Evolutionary conservation across 2,888 invertebrate genomes (phyloP).

Genomic region (Resseliella maxima): DNA sequence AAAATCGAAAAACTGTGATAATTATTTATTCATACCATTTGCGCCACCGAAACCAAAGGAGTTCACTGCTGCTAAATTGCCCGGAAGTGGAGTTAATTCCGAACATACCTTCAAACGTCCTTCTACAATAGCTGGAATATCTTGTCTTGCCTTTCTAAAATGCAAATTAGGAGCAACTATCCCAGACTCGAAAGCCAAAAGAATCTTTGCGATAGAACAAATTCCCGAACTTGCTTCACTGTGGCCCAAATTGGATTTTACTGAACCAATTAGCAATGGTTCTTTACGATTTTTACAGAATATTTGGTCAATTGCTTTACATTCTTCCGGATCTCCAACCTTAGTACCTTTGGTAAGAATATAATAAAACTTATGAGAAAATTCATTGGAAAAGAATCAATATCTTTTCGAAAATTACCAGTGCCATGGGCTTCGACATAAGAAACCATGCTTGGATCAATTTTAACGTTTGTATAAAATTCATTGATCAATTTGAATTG

Average conservation of each 20-base stretch:
- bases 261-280: constrained; percentile 86
- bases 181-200: constrained; percentile 84
- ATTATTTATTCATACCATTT: constrained; percentile 69
- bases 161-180: constrained; percentile 88
- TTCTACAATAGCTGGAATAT: constrained; percentile 73
- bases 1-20: neutral
- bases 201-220: constrained; percentile 83
- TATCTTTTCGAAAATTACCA: constrained; percentile 63
- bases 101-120: constrained; percentile 79
- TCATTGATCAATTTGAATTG: constrained; percentile 74
- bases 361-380: neutral
- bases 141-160: constrained; percentile 73
- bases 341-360: constrained; percentile 69
- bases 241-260: constrained; percentile 95
- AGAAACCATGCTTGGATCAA: constrained; percentile 77
- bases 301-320: constrained; percentile 82
- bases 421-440: constrained; percentile 92
- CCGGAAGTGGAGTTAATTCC: constrained; percentile 76
- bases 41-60: constrained; percentile 95
- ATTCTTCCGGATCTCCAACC: constrained; percentile 88
- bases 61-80: constrained; percentile 84
- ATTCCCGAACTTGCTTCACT: constrained; percentile 88
- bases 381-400: too few species aligned
- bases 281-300: constrained; percentile 80
- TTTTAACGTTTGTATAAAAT: constrained; percentile 76